Conservation (phyloP, 64 coral and sea anemone species). For the Montipora foliosa region DNA sequence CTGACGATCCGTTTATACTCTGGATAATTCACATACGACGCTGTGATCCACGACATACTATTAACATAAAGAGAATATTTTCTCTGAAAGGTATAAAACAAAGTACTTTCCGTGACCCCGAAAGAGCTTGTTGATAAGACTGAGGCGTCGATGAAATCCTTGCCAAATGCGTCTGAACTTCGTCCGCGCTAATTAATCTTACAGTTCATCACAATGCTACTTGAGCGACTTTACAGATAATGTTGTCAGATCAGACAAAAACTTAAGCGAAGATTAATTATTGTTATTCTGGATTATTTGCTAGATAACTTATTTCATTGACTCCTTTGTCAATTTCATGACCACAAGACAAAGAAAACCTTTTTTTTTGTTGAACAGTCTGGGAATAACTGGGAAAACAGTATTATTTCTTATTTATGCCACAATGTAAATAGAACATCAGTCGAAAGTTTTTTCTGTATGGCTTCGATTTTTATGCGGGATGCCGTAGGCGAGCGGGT, state of each 20-base stretch:
- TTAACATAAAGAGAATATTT: neutral
- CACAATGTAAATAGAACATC: too few species aligned
- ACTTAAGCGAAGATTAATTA: neutral
- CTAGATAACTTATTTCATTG: neutral
- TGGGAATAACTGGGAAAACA: too few species aligned
- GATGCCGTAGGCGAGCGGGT: too few species aligned
- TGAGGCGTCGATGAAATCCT: neutral
- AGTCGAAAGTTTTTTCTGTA: too few species aligned
- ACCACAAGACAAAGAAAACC: neutral
- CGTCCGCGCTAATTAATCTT: neutral
- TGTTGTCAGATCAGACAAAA: neutral
- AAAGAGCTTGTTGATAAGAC: neutral
- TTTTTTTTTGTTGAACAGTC: too few species aligned
- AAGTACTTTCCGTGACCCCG: slow-evolving; percentile 12
- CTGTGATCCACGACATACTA: slow-evolving; percentile 81
- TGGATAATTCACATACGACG: slow-evolving; percentile 82
- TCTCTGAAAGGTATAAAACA: neutral
- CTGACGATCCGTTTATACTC: slow-evolving; percentile 46
- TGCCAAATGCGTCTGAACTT: neutral
- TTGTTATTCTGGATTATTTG: neutral
- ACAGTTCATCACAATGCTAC: neutral
- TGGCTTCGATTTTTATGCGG: too few species aligned
- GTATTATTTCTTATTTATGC: too few species aligned
- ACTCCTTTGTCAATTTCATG: neutral
- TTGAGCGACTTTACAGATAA: neutral